phyloP scores from a whole-genome alignment of 2,888 invertebrate genomes.

The Geophilus truncorum region DNA sequence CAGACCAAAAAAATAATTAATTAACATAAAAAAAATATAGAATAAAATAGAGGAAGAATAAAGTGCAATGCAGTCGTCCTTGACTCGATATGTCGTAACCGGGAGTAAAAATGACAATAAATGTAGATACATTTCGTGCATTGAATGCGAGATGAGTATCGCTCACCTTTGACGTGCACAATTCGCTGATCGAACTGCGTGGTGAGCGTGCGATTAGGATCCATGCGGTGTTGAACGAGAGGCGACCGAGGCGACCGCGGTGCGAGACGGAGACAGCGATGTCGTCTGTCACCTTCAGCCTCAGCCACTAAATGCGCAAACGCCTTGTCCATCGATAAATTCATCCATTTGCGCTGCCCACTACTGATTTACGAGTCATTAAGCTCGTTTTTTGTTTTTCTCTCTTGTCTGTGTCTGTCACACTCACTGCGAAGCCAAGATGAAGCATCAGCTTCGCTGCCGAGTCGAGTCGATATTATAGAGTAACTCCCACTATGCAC shows the following conservation, averaged over 20 bases:
- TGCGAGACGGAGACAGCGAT: neutral
- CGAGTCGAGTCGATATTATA: neutral
- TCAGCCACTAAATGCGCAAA: neutral
- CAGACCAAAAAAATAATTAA: too few relatives aligned
- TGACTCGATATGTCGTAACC: neutral
- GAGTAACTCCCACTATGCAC: neutral
- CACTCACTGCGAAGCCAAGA: too few relatives aligned
- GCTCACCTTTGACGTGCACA: conserved; percentile 29
- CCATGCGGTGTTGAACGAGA: conserved; percentile 34
- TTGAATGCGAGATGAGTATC: neutral
- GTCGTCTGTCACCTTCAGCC: neutral
- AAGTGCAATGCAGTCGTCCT: neutral
- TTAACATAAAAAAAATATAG: too few relatives aligned
- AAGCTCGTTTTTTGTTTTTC: too few relatives aligned
- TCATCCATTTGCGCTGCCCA: too few relatives aligned
- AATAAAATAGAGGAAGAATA: too few relatives aligned
- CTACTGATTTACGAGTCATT: too few relatives aligned
- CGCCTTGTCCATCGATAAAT: neutral
- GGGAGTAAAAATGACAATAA: neutral
- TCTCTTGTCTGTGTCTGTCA: too few relatives aligned
- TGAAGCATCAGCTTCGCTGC: neutral
- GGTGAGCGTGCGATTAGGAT: conserved; percentile 31
- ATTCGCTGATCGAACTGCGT: conserved; percentile 34
- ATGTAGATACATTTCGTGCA: too few relatives aligned
- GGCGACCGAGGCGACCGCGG: neutral